Base-by-base conservation (phyloP, 2,888 invertebrate genomes). In the Morpho achilles region DNA sequence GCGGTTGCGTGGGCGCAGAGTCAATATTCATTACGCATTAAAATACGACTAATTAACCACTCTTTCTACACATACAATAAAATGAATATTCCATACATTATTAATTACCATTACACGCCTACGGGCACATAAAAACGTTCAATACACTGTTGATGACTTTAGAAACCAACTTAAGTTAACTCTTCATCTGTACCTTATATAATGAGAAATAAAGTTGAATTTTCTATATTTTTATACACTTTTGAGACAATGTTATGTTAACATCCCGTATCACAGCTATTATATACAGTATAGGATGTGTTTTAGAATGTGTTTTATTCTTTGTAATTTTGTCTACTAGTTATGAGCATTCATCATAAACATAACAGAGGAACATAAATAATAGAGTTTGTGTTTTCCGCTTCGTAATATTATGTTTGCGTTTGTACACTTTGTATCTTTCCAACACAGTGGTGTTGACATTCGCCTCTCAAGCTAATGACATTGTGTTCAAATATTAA, bases 291-390 rank as follows among this genome's bases (percentile, higher is more conserved):
- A 32, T 32, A 32, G 32, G 32, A 5, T 32, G 32, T 32, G 4
- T 32, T 32, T 32, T 32, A 32, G 4, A 32, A 32, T 32, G 32
- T 32, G 32, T 32, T 32, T 32, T 32, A 32, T 32, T 32, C 32
- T 32, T 32, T 32, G 32, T 32, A 5, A 32, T 32, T 32, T 32
- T 32, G 16, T 39, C 50, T 49, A 56, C 55, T 49, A 44, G 55
- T 59, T 69, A 71, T 72, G 63, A 68, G 73, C 71, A 81, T 84
- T 75, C 77, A 83, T 84, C 84, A 84, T 80, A 75, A 68, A 62
- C 71, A 53, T 57, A 77, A 79, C 76, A 79, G 75, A 74, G 65
- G 69, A 75, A 72, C 75, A 79, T 84, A 81, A 85, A 84, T 84
- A 77, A 79, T 73, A 76, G 72, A 74, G 76, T 75, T 77, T 74